Evolutionary conservation across 2,113 vertebrate genomes (phyloP), one percentile per base, ranked within the genome.

Genomic region (Corythornis madagascariensis): DNA sequence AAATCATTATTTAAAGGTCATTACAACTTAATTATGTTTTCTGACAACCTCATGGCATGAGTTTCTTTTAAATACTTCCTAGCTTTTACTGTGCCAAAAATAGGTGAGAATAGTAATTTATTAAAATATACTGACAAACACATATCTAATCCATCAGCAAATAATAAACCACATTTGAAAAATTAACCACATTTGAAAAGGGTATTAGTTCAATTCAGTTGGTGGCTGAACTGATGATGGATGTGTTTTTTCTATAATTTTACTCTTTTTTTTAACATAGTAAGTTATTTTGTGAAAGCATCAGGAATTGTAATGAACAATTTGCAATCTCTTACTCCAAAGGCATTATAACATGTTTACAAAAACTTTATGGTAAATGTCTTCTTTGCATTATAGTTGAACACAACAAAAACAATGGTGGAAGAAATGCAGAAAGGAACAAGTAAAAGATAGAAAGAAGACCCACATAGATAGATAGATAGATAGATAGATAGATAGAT

Each of bases 1-100:
- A 81, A 92, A 84, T 28, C 20, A 88, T 86, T 84, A 92, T 92
- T 81, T 88, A 92, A 86, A 94, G 65, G n/a, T 87, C 70, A 42
- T 64, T 94, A 79, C 63, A 93, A 75, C 35, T 65, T 64, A 77
- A 15, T 31, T 73, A 19, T 64, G 24, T 55, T 93, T 77, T 0
- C 0, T 57, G 61, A 75, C 66, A 82, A n/a, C 12, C 6, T 94
- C 52, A 35, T 33, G 22, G 50, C 47, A 74, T 64, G 24, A 75
- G 29, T 78, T 77, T 79, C 56, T 90, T 16, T 86, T 50, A 92
- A 88, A 64, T 57, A 53, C 21, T 82, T 94, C 73, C 61, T 64
- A 74, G 35, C 9, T 82, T 73, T 81, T 26, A 28, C 4, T 6
- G 42, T 12, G 8, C 57, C 73, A 75, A 92, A 88, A 86, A 71